A percentile compares a stretch with the other conserved stretches of the same genome.
Evolutionary conservation across 1,140 invertebrate species (phyloP).

Genomic region (Anagrus nilaparvatae): DNA sequence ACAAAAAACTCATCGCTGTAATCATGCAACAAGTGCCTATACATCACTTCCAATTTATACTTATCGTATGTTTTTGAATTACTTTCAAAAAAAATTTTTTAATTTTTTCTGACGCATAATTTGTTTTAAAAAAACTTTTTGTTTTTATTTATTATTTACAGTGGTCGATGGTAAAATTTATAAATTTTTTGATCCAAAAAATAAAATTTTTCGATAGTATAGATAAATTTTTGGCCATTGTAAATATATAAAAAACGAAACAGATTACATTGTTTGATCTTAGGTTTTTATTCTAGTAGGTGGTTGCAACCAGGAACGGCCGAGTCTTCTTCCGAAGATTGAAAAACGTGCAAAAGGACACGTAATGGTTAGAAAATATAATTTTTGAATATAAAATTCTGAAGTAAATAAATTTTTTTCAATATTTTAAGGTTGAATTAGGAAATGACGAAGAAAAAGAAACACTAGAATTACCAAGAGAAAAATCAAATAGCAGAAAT

Average conservation of each 20-base stretch:
- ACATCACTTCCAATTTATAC: slow-evolving; percentile 63
- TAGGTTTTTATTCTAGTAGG: slow-evolving; percentile 43
- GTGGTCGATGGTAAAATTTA: too few relatives aligned
- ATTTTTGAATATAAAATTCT: not conserved
- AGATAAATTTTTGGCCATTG: too few relatives aligned
- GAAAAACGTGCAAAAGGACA: slow-evolving; percentile 36
- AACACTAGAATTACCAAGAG: slow-evolving; percentile 72
- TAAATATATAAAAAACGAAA: slow-evolving; percentile 21
- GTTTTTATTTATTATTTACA: too few relatives aligned
- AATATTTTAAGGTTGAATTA: slow-evolving; percentile 48
- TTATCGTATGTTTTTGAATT: slow-evolving; percentile 41
- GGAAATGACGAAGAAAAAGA: slow-evolving; percentile 72
- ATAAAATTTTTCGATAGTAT: too few relatives aligned
- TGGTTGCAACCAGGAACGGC: slow-evolving; percentile 34
- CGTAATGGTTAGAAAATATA: slow-evolving; percentile 35
- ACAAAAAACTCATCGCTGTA: slow-evolving; percentile 74
- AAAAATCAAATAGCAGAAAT: slow-evolving; percentile 72
- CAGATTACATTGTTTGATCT: slow-evolving; percentile 34
- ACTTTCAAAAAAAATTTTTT: too few relatives aligned
- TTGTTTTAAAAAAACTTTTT: too few relatives aligned
- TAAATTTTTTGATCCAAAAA: too few relatives aligned
- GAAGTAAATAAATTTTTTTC: not conserved
- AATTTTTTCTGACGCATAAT: too few relatives aligned
- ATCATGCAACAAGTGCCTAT: slow-evolving; percentile 82
- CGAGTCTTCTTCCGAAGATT: slow-evolving; percentile 39